These are phyloP conservation scores for Cantharis lateralis DNA, from an alignment of 2,888 invertebrate species.

Conservation along the genomic window DNA sequence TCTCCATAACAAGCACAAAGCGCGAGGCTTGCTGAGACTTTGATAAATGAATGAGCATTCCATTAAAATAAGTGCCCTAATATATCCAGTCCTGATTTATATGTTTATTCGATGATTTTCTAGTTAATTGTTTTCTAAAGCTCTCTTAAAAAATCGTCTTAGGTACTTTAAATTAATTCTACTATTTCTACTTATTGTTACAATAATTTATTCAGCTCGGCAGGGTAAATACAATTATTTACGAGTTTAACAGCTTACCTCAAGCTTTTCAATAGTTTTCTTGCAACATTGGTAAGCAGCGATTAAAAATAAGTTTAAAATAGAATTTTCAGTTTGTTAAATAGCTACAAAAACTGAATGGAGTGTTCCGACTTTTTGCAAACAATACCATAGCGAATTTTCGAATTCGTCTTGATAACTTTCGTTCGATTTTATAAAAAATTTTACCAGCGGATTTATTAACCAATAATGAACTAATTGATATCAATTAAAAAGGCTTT, in stretches of 20 bases:
- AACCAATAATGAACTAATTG: neutral
- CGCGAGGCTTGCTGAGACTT: conserved; percentile 47
- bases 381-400: neutral
- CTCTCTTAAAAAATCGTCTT: conserved; percentile 31
- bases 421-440: neutral
- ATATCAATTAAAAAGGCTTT: neutral
- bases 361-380: neutral
- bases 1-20: conserved; percentile 51
- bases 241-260: neutral
- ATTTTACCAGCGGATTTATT: neutral
- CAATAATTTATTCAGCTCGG: neutral
- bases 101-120: conserved; percentile 52
- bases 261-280: neutral
- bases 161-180: conserved; percentile 1
- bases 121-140: conserved; percentile 39
- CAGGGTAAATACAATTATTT: neutral
- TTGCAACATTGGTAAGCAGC: neutral
- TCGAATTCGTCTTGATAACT: neutral
- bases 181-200: neutral
- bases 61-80: conserved; percentile 55
- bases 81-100: conserved; percentile 53
- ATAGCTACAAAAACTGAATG: neutral
- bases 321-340: neutral
- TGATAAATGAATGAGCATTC: conserved; percentile 54
- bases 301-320: neutral